These are phyloP conservation scores for Venturia canescens DNA, from an alignment of 1,140 invertebrate species.

Conservation along the genomic window DNA sequence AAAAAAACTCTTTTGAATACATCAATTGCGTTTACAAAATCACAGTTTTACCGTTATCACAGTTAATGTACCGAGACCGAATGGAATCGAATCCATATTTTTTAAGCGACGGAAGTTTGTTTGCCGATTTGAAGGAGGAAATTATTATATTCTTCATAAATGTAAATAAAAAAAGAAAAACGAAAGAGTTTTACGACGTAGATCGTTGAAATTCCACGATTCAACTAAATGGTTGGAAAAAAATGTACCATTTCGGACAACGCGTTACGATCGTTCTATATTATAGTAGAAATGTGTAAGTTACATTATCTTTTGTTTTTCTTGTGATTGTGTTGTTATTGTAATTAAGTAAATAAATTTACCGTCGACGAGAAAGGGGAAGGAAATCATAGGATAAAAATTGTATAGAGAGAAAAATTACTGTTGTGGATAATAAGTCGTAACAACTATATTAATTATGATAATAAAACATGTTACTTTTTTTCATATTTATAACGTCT, in stretches of 20 bases:
- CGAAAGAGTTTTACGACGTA: background rate
- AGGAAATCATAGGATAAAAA: slow-evolving; percentile 47
- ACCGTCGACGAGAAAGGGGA: slow-evolving; percentile 50
- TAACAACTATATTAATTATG: background rate
- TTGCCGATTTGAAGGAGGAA: background rate
- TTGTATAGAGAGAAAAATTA: slow-evolving; percentile 55
- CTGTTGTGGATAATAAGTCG: slow-evolving; percentile 51
- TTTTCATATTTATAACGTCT: slow-evolving; percentile 44
- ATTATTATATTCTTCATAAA: background rate
- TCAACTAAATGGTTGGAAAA: background rate
- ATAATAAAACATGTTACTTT: slow-evolving; percentile 62
- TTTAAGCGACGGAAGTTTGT: background rate
- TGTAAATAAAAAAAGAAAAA: slow-evolving; percentile 15
- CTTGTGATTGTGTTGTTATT: slow-evolving; percentile 62
- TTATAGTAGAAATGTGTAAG: slow-evolving; percentile 48
- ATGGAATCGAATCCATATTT: slow-evolving; percentile 22
- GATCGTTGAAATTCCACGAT: background rate
- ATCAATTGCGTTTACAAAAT: no score
- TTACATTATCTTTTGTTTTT: slow-evolving; percentile 46
- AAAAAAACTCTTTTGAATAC: no score
- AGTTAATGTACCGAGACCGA: slow-evolving; percentile 17
- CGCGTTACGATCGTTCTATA: background rate
- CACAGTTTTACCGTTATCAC: background rate
- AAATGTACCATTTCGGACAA: background rate
- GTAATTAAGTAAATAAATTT: slow-evolving; percentile 55